phyloP scores from a whole-genome alignment of 1,140 invertebrate genomes.

The Aphelenchoides fujianensis region DNA sequence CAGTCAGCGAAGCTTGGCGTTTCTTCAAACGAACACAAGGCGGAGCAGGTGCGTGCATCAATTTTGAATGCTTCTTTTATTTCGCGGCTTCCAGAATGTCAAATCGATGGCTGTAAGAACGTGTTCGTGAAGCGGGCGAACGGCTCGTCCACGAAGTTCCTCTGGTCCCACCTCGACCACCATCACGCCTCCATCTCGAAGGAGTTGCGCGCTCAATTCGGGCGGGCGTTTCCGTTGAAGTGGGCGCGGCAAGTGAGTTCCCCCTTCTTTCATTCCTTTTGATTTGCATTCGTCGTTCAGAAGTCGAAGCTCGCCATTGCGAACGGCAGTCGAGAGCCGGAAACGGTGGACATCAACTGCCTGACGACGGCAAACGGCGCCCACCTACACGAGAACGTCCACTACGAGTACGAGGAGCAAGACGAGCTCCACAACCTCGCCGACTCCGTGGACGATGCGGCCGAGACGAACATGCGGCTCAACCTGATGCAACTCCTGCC shows the following conservation, averaged over 20 bases:
- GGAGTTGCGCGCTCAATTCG: neutral
- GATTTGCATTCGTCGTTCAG: too few species aligned
- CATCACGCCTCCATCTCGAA: constrained; percentile 4
- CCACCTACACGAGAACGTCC: neutral
- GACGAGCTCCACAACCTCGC: neutral
- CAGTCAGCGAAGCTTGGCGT: neutral
- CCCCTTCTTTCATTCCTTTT: too few species aligned
- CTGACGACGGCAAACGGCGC: neutral
- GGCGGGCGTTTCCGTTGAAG: neutral
- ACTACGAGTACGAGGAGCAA: neutral
- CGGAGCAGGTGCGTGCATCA: neutral
- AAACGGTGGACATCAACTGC: neutral
- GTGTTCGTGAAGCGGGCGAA: neutral
- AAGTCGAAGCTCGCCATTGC: too few species aligned
- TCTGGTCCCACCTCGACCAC: constrained; percentile 4
- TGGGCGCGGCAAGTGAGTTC: neutral
- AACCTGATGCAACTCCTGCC: neutral
- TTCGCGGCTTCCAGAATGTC: neutral
- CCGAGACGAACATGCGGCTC: neutral
- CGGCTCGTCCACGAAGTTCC: constrained; percentile 8
- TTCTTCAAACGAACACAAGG: neutral
- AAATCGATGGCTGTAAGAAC: neutral
- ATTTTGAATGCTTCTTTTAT: neutral
- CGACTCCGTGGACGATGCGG: neutral
- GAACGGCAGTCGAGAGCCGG: neutral